Conservation (phyloP, 2,797 vertebrate genomes). For the Leptodactylus fallax region DNA sequence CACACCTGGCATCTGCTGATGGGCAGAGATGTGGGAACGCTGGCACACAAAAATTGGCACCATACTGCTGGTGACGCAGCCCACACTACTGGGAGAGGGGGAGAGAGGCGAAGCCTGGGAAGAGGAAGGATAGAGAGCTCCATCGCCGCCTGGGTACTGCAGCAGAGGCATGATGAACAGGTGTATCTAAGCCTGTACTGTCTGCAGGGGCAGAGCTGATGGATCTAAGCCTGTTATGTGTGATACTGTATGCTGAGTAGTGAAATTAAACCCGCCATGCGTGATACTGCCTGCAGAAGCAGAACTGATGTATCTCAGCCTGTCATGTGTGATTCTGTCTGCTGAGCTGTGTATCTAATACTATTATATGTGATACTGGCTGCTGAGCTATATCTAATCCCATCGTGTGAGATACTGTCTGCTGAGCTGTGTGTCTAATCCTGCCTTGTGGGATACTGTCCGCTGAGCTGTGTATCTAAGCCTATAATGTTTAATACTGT, state of each 20-base stretch:
- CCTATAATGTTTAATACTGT: background rate
- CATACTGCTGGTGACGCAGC: background rate
- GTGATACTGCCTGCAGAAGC: constrained; percentile 1
- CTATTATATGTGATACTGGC: background rate
- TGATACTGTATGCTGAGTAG: background rate
- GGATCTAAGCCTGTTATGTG: background rate
- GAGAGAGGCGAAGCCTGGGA: background rate
- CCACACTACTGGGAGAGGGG: background rate
- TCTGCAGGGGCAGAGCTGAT: background rate
- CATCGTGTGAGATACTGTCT: background rate
- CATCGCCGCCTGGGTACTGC: background rate
- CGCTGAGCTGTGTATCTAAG: background rate
- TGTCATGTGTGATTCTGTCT: background rate
- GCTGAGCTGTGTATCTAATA: background rate
- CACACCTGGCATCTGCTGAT: constrained; percentile 20
- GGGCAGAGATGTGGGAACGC: constrained; percentile 13
- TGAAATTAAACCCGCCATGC: background rate
- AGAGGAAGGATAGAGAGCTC: background rate
- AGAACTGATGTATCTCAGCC: background rate
- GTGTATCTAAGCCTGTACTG: background rate
- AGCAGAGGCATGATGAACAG: background rate
- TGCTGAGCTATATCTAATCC: background rate
- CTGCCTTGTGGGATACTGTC: background rate
- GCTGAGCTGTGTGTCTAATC: background rate
- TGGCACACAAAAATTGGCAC: constrained; percentile 23